phyloP scores from a whole-genome alignment of 2,888 invertebrate genomes.

The Lasioglossum lativentre region DNA sequence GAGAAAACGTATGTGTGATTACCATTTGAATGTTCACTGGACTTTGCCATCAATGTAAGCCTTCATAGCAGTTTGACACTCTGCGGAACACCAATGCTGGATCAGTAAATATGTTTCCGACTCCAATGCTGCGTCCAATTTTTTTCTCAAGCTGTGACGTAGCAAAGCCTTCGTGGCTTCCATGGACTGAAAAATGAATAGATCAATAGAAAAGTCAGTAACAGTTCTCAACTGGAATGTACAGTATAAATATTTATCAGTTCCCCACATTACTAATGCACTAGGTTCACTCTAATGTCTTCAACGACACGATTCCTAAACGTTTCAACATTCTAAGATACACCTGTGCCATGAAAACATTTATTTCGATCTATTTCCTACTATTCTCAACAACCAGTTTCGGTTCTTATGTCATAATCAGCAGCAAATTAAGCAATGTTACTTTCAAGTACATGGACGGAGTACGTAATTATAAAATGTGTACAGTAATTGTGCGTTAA shows the following conservation, averaged over 20 bases:
- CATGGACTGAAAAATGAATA: slow-evolving; percentile 87
- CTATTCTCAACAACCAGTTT: slow-evolving; percentile 27
- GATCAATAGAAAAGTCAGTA: slow-evolving; percentile 41
- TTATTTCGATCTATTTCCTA: slow-evolving; percentile 48
- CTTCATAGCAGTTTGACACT: slow-evolving; percentile 87
- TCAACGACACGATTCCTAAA: slow-evolving; percentile 7
- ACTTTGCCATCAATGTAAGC: slow-evolving; percentile 80
- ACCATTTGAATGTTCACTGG: slow-evolving; percentile 64
- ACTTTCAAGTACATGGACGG: slow-evolving; percentile 78
- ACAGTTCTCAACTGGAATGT: slow-evolving; percentile 2
- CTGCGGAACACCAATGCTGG: slow-evolving; percentile 90
- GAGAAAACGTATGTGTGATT: slow-evolving; percentile 38
- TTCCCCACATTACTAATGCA: slow-evolving; percentile 35
- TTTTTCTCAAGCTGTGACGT: slow-evolving; percentile 87
- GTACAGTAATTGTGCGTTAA: neutral
- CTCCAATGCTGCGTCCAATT: slow-evolving; percentile 87
- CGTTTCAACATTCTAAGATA: neutral
- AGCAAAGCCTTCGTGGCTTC: slow-evolving; percentile 87
- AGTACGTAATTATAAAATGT: slow-evolving; percentile 69
- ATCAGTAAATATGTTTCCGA: slow-evolving; percentile 89
- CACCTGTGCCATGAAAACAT: slow-evolving; percentile 41
- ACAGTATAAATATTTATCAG: slow-evolving; percentile 59
- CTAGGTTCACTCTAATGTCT: slow-evolving; percentile 19
- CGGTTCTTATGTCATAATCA: slow-evolving; percentile 74
- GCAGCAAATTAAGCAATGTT: slow-evolving; percentile 75